Base-by-base conservation (phyloP, 2,113 vertebrate species). In the Lutjanus erythropterus region DNA sequence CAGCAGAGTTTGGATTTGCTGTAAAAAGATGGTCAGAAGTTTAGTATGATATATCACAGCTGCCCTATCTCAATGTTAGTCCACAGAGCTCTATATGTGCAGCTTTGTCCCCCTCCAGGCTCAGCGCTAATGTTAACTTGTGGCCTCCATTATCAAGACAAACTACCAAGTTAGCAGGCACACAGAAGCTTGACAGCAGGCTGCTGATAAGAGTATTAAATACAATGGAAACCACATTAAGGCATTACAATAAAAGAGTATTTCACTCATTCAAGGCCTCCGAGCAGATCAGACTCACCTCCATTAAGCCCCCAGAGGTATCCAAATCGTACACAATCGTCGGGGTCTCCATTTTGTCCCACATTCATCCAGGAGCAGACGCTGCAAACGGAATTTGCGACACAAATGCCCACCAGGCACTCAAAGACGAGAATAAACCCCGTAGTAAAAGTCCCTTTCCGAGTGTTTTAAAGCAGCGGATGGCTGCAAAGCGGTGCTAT, bases 311-410 rank as follows among this genome's bases (percentile, higher is more conserved):
- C 95, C 97, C 97, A 77, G 97, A 97, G 92, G 97, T 98, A 94
- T 98, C 97, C 96, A 98, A 91, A 93, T 98, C 97, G 96, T 98
- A 98, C 91, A 98, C 97, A 95, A 98, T 97, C 94, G 97, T 97
- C 94, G 97, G 97, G 94, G 97, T 96, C 96, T 98, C 97, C 97
- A 97, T 97, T 96, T 97, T 97, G 95, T 97, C 96, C 97, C 97
- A 97, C 97, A 97, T 97, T 96, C 96, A 97, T 96, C 94, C 95
- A 95, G 94, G 82, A 69, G 84, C 72, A 80, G 82, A 78, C 74
- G 81, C 33, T 53, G 67, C 83, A 71, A 50, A 72, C 75, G 3
- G 3, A 55, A 66, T 47, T 55, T 21, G 35, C 9, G 14, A 25
- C 50, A 39, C 44, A 52, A 75, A 37, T 64, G 8, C 33, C 71